phyloP scores from a whole-genome alignment of 2,888 invertebrate species.

The Cynaeus angustus region DNA sequence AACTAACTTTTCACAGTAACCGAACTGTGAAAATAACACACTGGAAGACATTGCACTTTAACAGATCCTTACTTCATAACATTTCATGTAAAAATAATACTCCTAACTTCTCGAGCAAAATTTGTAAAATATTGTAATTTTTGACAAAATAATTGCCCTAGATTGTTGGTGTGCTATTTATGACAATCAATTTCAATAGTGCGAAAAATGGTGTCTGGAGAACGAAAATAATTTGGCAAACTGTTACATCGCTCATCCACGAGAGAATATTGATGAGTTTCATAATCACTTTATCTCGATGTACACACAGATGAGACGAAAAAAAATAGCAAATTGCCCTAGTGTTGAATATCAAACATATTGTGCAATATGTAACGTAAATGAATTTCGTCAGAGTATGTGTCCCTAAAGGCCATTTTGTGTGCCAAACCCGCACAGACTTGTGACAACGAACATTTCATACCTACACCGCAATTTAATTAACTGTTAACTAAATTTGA shows the following conservation, averaged over 20 bases:
- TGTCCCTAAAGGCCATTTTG: slow-evolving; percentile 43
- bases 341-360: slow-evolving; percentile 49
- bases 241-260: slow-evolving; percentile 30
- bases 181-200: slow-evolving; percentile 4
- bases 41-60: too few relatives aligned
- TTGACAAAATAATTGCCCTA: too few relatives aligned
- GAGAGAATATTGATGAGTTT: slow-evolving; percentile 44
- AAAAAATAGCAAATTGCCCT: slow-evolving; percentile 48
- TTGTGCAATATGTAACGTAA: slow-evolving; percentile 42
- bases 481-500: slow-evolving; percentile 43
- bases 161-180: slow-evolving; percentile 13
- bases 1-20: too few relatives aligned
- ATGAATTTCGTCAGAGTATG: slow-evolving; percentile 35
- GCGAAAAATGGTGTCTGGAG: slow-evolving; percentile 32
- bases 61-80: too few relatives aligned
- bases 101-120: too few relatives aligned
- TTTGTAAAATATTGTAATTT: too few relatives aligned
- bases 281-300: slow-evolving; percentile 45
- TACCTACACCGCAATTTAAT: slow-evolving; percentile 48
- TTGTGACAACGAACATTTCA: slow-evolving; percentile 49
- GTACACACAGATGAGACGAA: slow-evolving; percentile 25
- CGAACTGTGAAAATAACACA: too few relatives aligned
- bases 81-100: too few relatives aligned
- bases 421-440: slow-evolving; percentile 46
- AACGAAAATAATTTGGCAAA: slow-evolving; percentile 38